A percentile compares a stretch with the other conserved stretches of the same genome.
phyloP scores from a whole-genome alignment of 2,797 vertebrate genomes.

The Sternotherus odoratus region DNA sequence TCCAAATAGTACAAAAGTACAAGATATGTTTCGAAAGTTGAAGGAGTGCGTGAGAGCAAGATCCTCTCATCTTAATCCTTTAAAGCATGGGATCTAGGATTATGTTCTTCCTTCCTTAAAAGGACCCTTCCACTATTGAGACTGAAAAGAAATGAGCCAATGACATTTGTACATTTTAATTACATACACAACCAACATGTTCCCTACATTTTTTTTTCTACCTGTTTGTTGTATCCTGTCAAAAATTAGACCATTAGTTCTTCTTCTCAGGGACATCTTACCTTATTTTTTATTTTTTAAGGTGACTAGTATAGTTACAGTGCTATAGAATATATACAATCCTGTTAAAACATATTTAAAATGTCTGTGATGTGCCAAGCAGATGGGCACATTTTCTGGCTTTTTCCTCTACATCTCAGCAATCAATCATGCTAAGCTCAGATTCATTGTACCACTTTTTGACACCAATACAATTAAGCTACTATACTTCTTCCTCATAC shows the following conservation, averaged over 20 bases:
- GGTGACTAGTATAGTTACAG: neutral
- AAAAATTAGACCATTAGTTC: neutral
- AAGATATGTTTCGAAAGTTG: accelerated
- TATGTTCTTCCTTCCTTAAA: neutral
- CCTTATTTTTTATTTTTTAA: neutral
- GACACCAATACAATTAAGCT: neutral
- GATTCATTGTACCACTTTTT: neutral
- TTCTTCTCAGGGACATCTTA: neutral
- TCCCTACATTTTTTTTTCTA: neutral
- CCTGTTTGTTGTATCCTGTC: neutral
- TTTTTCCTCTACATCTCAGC: neutral
- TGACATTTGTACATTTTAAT: neutral
- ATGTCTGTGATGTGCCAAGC: neutral
- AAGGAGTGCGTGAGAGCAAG: neutral
- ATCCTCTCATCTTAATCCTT: neutral
- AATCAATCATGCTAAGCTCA: neutral
- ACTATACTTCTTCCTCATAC: neutral
- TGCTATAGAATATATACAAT: neutral
- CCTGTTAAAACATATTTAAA: neutral
- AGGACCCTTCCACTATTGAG: neutral
- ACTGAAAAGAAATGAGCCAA: neutral
- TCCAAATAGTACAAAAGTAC: neutral
- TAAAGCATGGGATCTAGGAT: neutral
- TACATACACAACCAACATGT: neutral
- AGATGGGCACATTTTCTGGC: neutral